A percentile compares a stretch with the other conserved stretches of the same genome.
phyloP scores from a whole-genome alignment of 2,113 vertebrate species.

The Pachyramphus minor region DNA sequence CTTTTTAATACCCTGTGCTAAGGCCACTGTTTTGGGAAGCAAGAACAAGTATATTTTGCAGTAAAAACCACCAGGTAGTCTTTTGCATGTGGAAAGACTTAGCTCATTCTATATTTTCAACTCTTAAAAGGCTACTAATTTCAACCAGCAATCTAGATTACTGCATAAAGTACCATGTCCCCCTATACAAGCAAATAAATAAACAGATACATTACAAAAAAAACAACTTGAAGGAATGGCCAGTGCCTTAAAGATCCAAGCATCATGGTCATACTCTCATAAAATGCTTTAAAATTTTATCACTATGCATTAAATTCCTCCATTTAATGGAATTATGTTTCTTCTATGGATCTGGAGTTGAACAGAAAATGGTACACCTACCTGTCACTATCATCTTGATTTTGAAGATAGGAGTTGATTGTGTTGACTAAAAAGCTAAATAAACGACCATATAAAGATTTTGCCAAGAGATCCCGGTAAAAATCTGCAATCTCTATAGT shows the following conservation, averaged over 20 bases:
- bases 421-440: constrained; percentile 90
- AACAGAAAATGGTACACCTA: constrained; percentile 38
- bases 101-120: neutral
- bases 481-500: constrained; percentile 84
- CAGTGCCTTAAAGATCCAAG: neutral
- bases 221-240: neutral
- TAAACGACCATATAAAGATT: constrained; percentile 87
- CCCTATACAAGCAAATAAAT: neutral
- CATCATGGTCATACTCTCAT: neutral
- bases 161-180: neutral
- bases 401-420: constrained; percentile 85
- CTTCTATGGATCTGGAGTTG: neutral
- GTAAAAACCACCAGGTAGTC: neutral
- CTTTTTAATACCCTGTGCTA: neutral
- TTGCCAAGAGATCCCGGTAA: constrained; percentile 88
- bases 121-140: neutral
- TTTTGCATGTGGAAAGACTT: neutral
- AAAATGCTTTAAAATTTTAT: neutral
- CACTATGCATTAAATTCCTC: neutral
- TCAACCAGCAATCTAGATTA: neutral
- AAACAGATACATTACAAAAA: neutral
- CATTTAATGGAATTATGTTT: neutral
- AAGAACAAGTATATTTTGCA: neutral
- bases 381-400: constrained; percentile 80
- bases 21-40: neutral